phyloP scores from a whole-genome alignment of 2,113 vertebrate species.

The Periophthalmus modestus region DNA sequence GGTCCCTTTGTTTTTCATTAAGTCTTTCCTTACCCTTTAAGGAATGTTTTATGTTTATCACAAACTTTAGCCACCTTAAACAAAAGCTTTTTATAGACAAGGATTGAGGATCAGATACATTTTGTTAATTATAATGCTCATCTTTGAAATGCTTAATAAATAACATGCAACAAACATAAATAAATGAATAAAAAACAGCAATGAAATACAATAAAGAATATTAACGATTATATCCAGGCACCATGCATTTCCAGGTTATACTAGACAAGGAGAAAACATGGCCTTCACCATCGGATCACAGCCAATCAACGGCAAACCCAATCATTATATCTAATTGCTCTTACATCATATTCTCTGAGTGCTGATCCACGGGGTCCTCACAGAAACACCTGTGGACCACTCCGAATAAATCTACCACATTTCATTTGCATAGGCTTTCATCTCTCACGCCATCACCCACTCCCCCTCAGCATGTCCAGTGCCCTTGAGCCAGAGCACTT shows the following conservation, averaged over 20 bases:
- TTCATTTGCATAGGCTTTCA: constrained; percentile 57
- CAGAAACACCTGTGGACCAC: constrained; percentile 33
- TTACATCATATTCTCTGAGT: constrained; percentile 20
- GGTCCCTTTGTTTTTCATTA: no score
- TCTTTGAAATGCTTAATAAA: no score
- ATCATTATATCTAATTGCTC: neutral
- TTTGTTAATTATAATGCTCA: no score
- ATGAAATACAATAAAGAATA: no score
- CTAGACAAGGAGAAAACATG: neutral
- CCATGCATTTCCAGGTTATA: neutral
- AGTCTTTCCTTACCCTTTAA: neutral
- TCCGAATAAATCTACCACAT: constrained; percentile 26
- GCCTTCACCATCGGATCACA: neutral
- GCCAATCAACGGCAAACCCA: neutral
- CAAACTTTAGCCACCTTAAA: no score
- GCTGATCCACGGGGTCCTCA: constrained; percentile 3
- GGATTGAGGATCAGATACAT: no score
- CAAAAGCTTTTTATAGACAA: no score
- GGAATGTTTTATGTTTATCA: neutral
- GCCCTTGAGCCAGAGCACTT: constrained; percentile 45
- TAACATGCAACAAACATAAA: neutral
- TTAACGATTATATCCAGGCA: no score
- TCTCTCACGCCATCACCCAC: constrained; percentile 36
- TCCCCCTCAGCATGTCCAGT: constrained; percentile 19
- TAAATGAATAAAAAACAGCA: no score